Conservation (phyloP, 2,797 vertebrate species). For the Rhadinocentrus ornatus region DNA sequence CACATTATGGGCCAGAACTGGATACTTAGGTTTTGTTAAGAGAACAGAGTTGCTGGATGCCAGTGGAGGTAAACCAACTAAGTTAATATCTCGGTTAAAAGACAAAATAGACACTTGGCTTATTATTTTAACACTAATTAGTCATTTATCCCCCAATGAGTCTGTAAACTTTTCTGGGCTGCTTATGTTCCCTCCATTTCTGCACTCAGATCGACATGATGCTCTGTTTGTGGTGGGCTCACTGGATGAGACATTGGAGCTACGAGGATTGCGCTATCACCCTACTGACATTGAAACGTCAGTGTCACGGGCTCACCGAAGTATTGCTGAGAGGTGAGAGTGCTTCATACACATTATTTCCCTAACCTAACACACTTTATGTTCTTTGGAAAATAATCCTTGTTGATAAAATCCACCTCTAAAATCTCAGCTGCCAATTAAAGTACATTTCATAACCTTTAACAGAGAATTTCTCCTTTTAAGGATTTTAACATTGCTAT, state of each 20-base stretch:
- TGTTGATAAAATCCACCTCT: not conserved
- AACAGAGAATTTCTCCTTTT: not conserved
- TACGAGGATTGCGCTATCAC: conserved; percentile 95
- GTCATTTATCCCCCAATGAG: not conserved
- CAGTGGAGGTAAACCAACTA: conserved; percentile 86
- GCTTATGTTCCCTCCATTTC: conserved; percentile 21
- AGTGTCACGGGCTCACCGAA: conserved; percentile 92
- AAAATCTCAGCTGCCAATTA: not conserved
- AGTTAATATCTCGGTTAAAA: not conserved
- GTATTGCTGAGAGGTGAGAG: conserved; percentile 96
- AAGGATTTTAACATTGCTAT: not conserved
- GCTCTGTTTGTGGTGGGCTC: conserved; percentile 96
- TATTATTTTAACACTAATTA: not conserved
- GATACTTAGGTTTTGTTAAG: conserved; percentile 96
- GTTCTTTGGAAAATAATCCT: not conserved
- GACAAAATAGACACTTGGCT: not conserved
- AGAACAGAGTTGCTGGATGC: conserved; percentile 95
- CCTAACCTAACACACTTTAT: not conserved
- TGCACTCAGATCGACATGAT: conserved; percentile 92
- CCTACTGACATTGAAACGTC: conserved; percentile 97
- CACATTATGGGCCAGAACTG: conserved; percentile 95
- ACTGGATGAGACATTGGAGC: conserved; percentile 95
- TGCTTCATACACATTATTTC: not conserved
- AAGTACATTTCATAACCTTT: not conserved
- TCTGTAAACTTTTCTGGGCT: not conserved